Conservation (phyloP, 2,888 invertebrate species). For the Empis livida region DNA sequence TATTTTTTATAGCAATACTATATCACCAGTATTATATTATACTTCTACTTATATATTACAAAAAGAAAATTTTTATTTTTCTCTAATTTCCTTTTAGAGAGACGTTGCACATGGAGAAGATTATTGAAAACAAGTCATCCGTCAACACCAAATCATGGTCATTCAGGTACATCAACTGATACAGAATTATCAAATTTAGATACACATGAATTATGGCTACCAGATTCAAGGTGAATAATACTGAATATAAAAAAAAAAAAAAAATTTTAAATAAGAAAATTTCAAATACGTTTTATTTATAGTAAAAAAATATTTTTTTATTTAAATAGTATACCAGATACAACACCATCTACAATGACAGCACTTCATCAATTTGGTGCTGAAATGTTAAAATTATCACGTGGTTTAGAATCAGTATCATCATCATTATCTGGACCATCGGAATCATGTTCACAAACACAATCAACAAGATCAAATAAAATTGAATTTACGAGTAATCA, state of each 20-base stretch:
- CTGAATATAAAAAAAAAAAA: neutral
- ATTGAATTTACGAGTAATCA: no score
- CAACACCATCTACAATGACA: constrained; percentile 69
- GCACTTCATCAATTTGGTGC: constrained; percentile 77
- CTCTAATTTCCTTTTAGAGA: constrained; percentile 41
- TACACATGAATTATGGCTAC: constrained; percentile 72
- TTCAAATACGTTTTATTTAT: no score
- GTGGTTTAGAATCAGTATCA: constrained; percentile 62
- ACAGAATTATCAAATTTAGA: constrained; percentile 74
- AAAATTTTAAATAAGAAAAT: neutral
- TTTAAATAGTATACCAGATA: constrained; percentile 44
- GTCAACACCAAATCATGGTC: constrained; percentile 49
- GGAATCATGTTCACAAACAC: neutral
- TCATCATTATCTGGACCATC: constrained; percentile 10
- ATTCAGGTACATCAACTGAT: constrained; percentile 67
- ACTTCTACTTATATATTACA: no score
- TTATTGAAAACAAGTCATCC: constrained; percentile 42
- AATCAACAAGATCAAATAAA: neutral
- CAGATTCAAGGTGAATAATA: constrained; percentile 43
- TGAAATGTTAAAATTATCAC: constrained; percentile 71
- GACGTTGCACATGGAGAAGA: constrained; percentile 67
- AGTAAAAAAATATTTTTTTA: no score
- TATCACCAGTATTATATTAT: neutral
- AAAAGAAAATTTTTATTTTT: no score
- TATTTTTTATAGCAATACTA: neutral